Evolutionary conservation across 2,888 invertebrate species (phyloP), one percentile per base, ranked within the genome.

Genomic region (Synergus itoensis): DNA sequence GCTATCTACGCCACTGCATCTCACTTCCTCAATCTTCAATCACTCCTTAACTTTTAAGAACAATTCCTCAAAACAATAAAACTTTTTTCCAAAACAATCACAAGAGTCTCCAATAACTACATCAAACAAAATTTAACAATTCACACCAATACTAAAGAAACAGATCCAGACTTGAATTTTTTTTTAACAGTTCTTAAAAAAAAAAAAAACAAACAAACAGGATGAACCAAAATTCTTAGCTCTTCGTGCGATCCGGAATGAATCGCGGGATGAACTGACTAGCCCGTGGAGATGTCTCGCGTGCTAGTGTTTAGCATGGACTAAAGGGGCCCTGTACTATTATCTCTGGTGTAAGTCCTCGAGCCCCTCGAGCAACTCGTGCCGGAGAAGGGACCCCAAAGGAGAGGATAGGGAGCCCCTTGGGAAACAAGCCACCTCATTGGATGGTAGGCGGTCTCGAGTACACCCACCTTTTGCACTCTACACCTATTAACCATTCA

Each of bases 361-460:
- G 63, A 80, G 79, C 82, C 85, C 84, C 83, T 84, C 85, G 86
- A 83, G 82, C 82, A 84, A 85, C 78, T 82, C 84, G 81, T 85
- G 83, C 84, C 82, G 79, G 90, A 88, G 89, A 89, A 90, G 90
- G 88, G 91, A 88, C 88, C 88, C 88, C 85, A 89, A 88, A 88
- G 89, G 90, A 90, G 88, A 88, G 88, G 86, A 87, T 85, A 84
- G 89, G 89, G 89, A 89, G 88, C 88, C 90, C 90, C 89, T 86
- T 90, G 90, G 90, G 90, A 89, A 90, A 89, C 88, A 88, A 86
- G 87, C 88, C 88, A 89, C 90, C 91, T 91, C 87, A 92, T 92
- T 92, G 92, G 92, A 89, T 91, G 91, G 91, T 90, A 90, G 92
- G 92, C 92, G 92, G 90, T 90, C 88, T 89, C 86, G 88, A 88